Base-by-base conservation (phyloP, 2,113 vertebrate genomes). In the Chlorodrepanis virens region DNA sequence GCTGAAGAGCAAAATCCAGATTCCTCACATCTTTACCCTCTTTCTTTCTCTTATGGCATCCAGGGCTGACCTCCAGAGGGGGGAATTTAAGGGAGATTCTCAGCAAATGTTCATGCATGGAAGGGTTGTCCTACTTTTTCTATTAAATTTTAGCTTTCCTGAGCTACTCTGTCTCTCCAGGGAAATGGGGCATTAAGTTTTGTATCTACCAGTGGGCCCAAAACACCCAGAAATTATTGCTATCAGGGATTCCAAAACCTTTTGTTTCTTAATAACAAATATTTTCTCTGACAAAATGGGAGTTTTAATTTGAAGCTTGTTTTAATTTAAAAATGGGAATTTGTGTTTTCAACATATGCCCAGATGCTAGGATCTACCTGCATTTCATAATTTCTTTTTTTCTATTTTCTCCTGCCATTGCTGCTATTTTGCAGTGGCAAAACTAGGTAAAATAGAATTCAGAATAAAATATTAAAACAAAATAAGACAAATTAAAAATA, bases 221-320 rank as follows among this genome's bases (percentile, higher is more conserved):
- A 61, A 90, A 67, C 8, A 28, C 11, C 1, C 8, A 31, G 18
- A 50, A 71, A 79, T 64, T 39, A 23, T 71, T 63, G 52, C 12
- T 77, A 28, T 59, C 13, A 59, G 7, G 6, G 50, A 29, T 72
- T 87, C 8, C 44, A 28, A 35, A 89, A 67, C 2, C 1, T 8
- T 50, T 12, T 27, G 39, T 23, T 12, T 37, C 33, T 68, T n/a
- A 39, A 16, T 50, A 33, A 59, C 3, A 44, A 31, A 2, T 3
- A 24, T 10, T 53, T 3, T 52, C 13, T 57, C 31, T 72, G 12
- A 60, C 0, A 74, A 56, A 69, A 50, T 20, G 0, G 0, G 6
- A 67, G 2, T 35, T 93, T 85, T 77, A 6, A 17, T 85, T 69
- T 94, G 19, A 82, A 93, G 54, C 9, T 5, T 50, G 1, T 44